Base-by-base conservation (phyloP, 2,888 invertebrate species). In the Tholera decimalis region DNA sequence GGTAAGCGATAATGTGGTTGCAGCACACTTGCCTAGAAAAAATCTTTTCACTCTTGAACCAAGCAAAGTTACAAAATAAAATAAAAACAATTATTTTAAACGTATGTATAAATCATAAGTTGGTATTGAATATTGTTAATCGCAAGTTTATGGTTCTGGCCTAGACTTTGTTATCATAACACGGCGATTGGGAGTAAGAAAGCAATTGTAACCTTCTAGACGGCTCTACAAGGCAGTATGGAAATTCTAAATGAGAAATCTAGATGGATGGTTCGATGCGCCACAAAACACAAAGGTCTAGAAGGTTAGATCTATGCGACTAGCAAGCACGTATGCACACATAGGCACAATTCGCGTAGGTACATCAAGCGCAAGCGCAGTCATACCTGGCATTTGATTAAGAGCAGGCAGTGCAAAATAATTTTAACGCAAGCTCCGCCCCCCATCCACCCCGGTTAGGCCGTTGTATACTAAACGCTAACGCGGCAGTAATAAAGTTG, bases 81-180 rank as follows among this genome's bases (percentile, higher is more conserved):
- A 13, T 30, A 18, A 56, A 47, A 49, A 56, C 56, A 56, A 47
- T 33, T 8, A 24, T 49, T n/a, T n/a, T 13, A 47, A 30, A 47
- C 24, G 24, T 30, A 8, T 44, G 30, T 47, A 18, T 28, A 56
- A 49, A 56, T 56, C 13, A 18, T 33, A 5, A 22, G 18, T 30
- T 49, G 28, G 11, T 18, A 49, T 20, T 49, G 28, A 56, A 56
- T 58, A 56, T 56, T 58, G 57, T 56, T 37, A 54, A 28, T 39
- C 20, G 6, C n/a, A 56, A 56, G 39, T 56, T 28, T 57, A 56
- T 56, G 56, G 22, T 39, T 3, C 15, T 3, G n/a, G 20, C n/a
- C n/a, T 56, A 18, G 57, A 41, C 39, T 43, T 43, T 59, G 39
- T 59, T 59, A 39, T 59, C 39, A 57, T 57, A 57, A 59, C 39